Base-by-base conservation (phyloP, 2,888 invertebrate species). In the Thereva nobilitata region DNA sequence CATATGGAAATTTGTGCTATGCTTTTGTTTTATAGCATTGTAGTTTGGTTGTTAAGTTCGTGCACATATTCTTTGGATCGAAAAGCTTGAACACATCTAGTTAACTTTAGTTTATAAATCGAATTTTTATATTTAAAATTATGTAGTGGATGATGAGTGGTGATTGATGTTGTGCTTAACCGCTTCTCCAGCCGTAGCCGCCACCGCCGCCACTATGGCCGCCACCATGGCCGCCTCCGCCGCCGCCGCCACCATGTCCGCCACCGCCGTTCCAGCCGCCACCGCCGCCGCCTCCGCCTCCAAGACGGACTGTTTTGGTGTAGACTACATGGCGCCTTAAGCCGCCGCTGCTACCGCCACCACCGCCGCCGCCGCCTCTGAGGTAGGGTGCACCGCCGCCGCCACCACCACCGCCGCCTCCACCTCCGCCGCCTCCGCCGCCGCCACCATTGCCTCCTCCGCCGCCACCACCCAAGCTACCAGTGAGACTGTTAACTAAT, bases 211-310 rank as follows among this genome's bases (percentile, higher is more conserved):
- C 4, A 4, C 45, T 4, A 23, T 52, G 6, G 12, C 10, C 12
- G 23, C 52, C 35, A 38, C 52, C 38, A 52, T 35, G 5, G 59
- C 67, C n/a, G 49, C 67, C 50, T 42, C 53, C 3, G n/a, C 52
- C 23, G n/a, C 69, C 38, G 4, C 57, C 10, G 38, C 52, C 34
- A 40, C 55, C n/a, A 41, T 55, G 4, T 8, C 34, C 8, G 5
- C 45, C 35, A 34, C 35, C 34, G 35, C 57, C 10, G 4, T 7
- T 10, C 3, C 10, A 6, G 4, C 9, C 9, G 37, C n/a, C 6
- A 12, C 35, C 57, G 5, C 34, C 37, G 12, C 35, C 47, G 49
- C 44, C 44, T 5, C 40, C 50, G 10, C n/a, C 12, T 40, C 40
- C 12, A 37, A 10, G 23, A 12, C 38, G 6, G 7, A 37, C 40